Evolutionary conservation across 1,140 invertebrate genomes (phyloP), one percentile per base, ranked within the genome.

Genomic region (Homalodisca vitripennis): DNA sequence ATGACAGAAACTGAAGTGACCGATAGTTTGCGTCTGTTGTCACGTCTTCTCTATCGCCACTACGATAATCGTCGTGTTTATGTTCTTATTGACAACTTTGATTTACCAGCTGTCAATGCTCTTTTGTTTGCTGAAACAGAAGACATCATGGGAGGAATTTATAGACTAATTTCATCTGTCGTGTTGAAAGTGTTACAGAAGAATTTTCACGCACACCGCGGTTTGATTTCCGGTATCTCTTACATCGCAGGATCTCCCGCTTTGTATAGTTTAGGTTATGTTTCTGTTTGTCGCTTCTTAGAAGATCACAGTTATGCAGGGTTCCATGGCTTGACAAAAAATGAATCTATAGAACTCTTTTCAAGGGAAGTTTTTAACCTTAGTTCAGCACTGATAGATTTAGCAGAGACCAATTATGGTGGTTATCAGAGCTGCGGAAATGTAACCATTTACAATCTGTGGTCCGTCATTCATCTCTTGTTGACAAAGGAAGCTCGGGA

Each of bases 111-210:
- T 3, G 22, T 51, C 48, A 51, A 51, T 20, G 48, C 48, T 20
- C 17, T 51, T 12, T 22, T 51, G 6, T 51, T 51, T 22, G 48
- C 48, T 20, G 14, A 20, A 6, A 51, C 48, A n/a, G 48, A 51
- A 20, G 48, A 51, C 48, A 51, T 51, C 6, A 51, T 51, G 48
- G 48, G 48, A 51, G 48, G 48, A 51, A 51, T 51, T 20, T 51
- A 51, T 20, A 3, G 48, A 10, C 48, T 51, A 14, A 22, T 51
- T 3, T 12, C 48, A 51, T 51, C 48, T 22, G 22, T 51, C 22
- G 22, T 51, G 17, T 22, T 51, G 2, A 51, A 20, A 22, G n/a
- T n/a, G 3, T 20, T 51, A 3, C 48, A 51, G 48, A 51, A 51
- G 48, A 51, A 51, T n/a, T 6, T n/a, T 51, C 48, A 51, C 22